These are phyloP conservation scores for Hedya salicella DNA, from an alignment of 2,888 invertebrate species.

Conservation along the genomic window DNA sequence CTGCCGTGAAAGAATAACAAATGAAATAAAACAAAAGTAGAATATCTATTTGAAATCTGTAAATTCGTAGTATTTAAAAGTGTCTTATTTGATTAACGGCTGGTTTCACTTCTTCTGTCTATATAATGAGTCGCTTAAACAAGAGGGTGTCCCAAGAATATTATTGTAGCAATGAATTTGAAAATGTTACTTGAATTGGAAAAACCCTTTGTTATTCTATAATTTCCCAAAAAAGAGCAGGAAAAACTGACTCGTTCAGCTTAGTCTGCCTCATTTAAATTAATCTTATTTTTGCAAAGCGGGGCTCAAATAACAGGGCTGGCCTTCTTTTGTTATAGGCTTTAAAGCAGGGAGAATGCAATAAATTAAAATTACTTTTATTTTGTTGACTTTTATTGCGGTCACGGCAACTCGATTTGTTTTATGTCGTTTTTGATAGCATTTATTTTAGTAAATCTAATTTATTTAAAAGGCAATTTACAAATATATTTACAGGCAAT, in stretches of 20 bases:
- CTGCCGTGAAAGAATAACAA: no score
- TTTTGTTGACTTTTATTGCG: conserved; percentile 24
- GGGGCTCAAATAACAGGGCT: conserved; percentile 19
- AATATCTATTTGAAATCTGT: no score
- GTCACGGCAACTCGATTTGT: neutral
- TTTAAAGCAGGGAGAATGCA: conserved; percentile 17
- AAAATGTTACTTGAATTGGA: conserved; percentile 7
- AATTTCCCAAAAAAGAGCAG: conserved; percentile 14
- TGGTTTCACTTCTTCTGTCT: no score
- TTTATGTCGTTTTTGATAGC: neutral
- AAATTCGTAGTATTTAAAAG: no score
- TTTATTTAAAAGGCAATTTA: no score
- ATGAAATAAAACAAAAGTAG: no score
- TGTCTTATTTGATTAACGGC: no score
- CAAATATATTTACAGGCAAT: no score
- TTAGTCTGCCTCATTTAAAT: conserved; percentile 37
- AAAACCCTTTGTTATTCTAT: conserved; percentile 26
- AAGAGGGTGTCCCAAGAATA: neutral
- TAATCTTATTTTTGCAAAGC: conserved; percentile 32
- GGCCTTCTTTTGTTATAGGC: conserved; percentile 25
- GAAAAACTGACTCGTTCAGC: conserved; percentile 26
- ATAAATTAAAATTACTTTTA: conserved; percentile 19
- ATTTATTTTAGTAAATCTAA: neutral
- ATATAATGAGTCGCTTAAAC: neutral
- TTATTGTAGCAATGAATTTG: conserved; percentile 7